phyloP scores from a whole-genome alignment of 2,888 invertebrate species.

The Stenolophus ochropezus region DNA sequence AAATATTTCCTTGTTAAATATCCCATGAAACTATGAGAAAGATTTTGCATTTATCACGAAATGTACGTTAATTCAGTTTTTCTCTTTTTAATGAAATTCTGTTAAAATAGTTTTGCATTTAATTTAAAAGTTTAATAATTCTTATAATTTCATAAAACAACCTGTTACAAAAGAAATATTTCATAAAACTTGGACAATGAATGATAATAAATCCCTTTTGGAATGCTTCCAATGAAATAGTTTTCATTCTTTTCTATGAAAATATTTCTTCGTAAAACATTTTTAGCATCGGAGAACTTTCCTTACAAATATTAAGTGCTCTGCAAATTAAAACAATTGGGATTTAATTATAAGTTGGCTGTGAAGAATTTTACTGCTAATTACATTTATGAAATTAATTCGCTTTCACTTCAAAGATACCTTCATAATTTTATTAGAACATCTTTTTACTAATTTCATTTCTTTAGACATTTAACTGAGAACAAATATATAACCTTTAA shows the following conservation, averaged over 20 bases:
- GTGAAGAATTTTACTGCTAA: slow-evolving; percentile 1
- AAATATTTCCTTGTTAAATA: too few species aligned
- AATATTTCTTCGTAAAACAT: slow-evolving; percentile 3
- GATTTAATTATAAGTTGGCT: too few species aligned
- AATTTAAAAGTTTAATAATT: neutral
- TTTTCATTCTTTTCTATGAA: neutral
- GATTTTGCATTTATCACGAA: too few species aligned
- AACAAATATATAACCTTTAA: neutral
- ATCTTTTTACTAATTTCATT: neutral
- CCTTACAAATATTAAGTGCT: neutral
- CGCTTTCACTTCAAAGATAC: neutral
- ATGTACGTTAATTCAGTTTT: too few species aligned
- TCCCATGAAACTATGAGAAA: too few species aligned
- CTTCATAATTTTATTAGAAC: neutral
- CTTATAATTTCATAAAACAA: slow-evolving; percentile 4
- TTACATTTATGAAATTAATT: slow-evolving; percentile 17
- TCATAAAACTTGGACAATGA: slow-evolving; percentile 13
- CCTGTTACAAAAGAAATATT: neutral
- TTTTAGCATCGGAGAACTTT: neutral
- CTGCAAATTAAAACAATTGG: neutral
- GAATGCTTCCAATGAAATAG: slow-evolving; percentile 10
- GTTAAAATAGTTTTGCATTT: neutral
- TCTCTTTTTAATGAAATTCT: too few species aligned
- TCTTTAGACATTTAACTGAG: neutral
- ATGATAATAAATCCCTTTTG: slow-evolving; percentile 2